Evolutionary conservation across 2,113 vertebrate species (phyloP).

Genomic region (Atrichornis clamosus): DNA sequence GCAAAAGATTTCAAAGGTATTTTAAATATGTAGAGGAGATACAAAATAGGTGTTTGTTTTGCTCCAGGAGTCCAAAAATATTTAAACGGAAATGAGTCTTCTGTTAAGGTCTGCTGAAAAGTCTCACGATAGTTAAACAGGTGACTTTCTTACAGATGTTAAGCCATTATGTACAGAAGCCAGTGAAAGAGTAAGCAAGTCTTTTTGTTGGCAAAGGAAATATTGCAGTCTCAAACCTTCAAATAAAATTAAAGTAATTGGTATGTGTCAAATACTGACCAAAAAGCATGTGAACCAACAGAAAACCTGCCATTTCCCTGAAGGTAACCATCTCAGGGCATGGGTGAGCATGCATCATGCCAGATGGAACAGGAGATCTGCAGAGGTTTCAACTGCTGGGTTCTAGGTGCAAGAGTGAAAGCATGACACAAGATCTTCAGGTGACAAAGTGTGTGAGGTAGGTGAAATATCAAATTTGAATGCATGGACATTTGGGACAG

Average conservation of each 20-base stretch:
- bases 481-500: background rate
- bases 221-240: background rate
- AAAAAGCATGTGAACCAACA: background rate
- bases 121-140: background rate
- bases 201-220: background rate
- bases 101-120: background rate
- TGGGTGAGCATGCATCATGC: fast-evolving
- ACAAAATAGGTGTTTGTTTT: background rate
- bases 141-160: background rate
- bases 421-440: background rate
- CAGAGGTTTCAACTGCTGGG: background rate
- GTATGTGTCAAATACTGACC: background rate
- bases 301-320: background rate
- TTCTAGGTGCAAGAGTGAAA: background rate
- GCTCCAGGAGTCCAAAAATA: background rate
- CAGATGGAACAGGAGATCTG: background rate
- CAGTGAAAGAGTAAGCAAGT: background rate
- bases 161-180: background rate
- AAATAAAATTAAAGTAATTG: background rate
- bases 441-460: background rate
- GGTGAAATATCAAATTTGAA: background rate
- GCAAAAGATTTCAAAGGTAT: background rate
- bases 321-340: background rate
- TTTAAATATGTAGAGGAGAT: background rate
- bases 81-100: background rate